Conservation (phyloP, 53 echinoderm and acorn worm genomes). For the Stichopus horrens region DNA sequence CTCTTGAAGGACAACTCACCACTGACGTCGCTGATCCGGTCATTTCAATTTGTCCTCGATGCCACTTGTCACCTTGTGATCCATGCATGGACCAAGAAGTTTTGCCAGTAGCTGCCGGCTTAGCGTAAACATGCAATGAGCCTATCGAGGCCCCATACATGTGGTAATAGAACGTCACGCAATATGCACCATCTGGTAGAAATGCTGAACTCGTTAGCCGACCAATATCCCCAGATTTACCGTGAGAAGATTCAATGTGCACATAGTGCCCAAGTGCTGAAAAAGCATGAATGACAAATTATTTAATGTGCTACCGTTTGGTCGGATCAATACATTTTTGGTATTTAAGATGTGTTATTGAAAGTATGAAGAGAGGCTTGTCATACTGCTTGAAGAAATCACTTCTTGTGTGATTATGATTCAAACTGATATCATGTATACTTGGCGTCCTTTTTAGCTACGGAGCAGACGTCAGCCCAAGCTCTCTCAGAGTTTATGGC, state of each 20-base stretch:
- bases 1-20: not conserved
- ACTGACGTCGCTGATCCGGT: not conserved
- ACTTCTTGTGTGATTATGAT: too few relatives aligned
- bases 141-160: not conserved
- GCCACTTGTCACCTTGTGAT: not conserved
- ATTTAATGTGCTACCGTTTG: too few relatives aligned
- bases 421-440: too few relatives aligned
- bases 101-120: not conserved
- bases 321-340: too few relatives aligned
- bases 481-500: too few relatives aligned
- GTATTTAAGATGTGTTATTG: too few relatives aligned
- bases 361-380: too few relatives aligned
- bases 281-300: too few relatives aligned
- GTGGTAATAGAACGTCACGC: not conserved
- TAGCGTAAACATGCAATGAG: not conserved
- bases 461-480: too few relatives aligned
- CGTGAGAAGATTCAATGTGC: not conserved
- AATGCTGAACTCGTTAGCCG: not conserved
- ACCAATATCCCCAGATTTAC: not conserved
- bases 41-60: not conserved
- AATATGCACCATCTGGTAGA: not conserved
- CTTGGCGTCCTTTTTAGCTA: too few relatives aligned
- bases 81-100: not conserved
- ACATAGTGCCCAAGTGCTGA: not conserved
- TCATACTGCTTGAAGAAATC: too few relatives aligned